Evolutionary conservation across 2,888 invertebrate genomes (phyloP).

Genomic region (Hirudinaria manillensis): DNA sequence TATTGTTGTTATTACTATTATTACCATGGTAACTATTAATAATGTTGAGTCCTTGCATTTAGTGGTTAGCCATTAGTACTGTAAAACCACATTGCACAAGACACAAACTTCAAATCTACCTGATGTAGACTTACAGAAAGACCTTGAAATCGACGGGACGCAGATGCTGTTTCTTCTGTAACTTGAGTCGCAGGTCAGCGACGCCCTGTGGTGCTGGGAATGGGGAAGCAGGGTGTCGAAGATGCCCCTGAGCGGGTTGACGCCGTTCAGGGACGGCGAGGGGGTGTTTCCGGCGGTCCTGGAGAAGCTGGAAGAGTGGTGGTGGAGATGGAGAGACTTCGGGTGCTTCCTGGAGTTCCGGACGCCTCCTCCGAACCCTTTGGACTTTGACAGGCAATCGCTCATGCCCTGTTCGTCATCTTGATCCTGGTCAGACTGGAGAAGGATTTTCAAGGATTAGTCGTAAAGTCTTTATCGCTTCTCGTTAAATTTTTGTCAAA

Average conservation of each 20-base stretch:
- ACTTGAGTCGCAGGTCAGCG: not conserved
- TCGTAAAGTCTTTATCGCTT: too few relatives aligned
- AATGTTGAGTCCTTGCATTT: too few relatives aligned
- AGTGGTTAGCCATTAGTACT: too few relatives aligned
- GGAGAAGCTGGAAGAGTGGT: constrained; percentile 13
- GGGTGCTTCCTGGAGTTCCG: not conserved
- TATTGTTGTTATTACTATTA: too few relatives aligned
- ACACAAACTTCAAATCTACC: constrained; percentile 1
- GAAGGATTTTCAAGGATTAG: not conserved
- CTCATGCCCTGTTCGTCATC: constrained; percentile 1
- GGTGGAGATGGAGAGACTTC: constrained; percentile 23
- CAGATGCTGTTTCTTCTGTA: constrained; percentile 22
- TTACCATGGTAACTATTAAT: too few relatives aligned
- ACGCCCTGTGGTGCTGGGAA: not conserved
- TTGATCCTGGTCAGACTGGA: not conserved
- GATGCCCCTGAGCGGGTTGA: constrained; percentile 4
- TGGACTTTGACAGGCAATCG: not conserved
- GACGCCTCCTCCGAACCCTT: not conserved
- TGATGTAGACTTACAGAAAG: constrained; percentile 1
- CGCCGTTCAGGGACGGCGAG: not conserved
- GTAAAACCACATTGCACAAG: not conserved
- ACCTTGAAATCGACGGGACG: constrained; percentile 12
- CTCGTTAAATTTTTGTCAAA: too few relatives aligned
- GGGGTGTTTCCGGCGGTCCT: constrained; percentile 13
- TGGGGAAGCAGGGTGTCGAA: constrained; percentile 5